Conservation (phyloP, 2,113 vertebrate genomes). For the Recurvirostra avosetta region DNA sequence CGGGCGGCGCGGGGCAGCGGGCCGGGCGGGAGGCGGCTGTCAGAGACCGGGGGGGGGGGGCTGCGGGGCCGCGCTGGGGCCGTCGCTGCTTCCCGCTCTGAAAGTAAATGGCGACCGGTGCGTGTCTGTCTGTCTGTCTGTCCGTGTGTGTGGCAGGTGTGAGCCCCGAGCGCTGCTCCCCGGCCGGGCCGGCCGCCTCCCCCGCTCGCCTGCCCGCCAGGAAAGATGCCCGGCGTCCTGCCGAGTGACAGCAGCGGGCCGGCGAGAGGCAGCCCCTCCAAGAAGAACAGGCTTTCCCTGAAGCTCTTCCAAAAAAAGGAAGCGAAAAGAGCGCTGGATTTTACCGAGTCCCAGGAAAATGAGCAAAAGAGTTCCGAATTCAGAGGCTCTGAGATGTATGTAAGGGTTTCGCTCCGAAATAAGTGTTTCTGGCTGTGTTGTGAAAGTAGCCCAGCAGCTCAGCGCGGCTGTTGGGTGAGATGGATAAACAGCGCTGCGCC, state of each 20-base stretch:
- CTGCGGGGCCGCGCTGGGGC: background rate
- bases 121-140: background rate
- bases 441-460: too few relatives aligned
- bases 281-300: conserved; percentile 88
- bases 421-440: background rate
- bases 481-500: background rate
- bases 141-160: conserved; percentile 26
- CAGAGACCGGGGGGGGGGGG: background rate
- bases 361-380: conserved; percentile 73
- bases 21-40: background rate
- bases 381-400: conserved; percentile 79
- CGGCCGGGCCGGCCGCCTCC: background rate
- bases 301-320: conserved; percentile 97
- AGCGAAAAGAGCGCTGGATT: conserved; percentile 90
- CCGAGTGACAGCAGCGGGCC: conserved; percentile 79
- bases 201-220: background rate
- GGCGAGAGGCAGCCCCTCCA: conserved; percentile 81
- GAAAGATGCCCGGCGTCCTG: conserved; percentile 85
- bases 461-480: background rate
- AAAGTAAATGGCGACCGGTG: background rate
- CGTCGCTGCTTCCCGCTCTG: background rate
- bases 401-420: background rate
- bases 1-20: background rate
- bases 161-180: background rate
- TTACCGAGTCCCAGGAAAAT: conserved; percentile 82